Conservation (phyloP, 2,113 vertebrate genomes). For the Ibidorhyncha struthersii region DNA sequence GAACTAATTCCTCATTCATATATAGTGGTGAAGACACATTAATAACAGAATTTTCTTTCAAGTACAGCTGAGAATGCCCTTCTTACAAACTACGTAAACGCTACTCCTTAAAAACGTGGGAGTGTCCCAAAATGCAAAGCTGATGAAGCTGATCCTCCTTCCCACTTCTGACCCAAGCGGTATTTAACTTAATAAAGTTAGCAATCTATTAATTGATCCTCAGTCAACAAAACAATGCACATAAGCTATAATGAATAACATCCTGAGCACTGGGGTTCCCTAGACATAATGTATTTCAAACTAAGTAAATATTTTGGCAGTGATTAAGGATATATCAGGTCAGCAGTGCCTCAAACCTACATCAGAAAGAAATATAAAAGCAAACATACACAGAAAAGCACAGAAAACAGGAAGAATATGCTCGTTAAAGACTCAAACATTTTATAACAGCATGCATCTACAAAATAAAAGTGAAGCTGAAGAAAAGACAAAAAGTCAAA, state of each 20-base stretch:
- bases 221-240: neutral
- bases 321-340: neutral
- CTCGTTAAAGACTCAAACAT: neutral
- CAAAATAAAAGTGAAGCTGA: neutral
- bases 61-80: neutral
- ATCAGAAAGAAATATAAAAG: neutral
- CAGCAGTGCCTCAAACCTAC: neutral
- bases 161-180: neutral
- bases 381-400: neutral
- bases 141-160: neutral
- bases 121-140: neutral
- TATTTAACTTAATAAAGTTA: neutral
- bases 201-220: neutral
- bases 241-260: neutral
- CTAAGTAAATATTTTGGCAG: neutral
- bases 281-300: neutral
- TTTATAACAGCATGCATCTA: neutral
- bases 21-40: neutral
- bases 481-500: slow-evolving; percentile 32
- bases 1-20: neutral
- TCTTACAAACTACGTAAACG: neutral
- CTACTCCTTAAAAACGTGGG: neutral
- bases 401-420: neutral
- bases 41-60: neutral
- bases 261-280: neutral